Base-by-base conservation (phyloP, 2,888 invertebrate species). In the Perithous albicinctus region DNA sequence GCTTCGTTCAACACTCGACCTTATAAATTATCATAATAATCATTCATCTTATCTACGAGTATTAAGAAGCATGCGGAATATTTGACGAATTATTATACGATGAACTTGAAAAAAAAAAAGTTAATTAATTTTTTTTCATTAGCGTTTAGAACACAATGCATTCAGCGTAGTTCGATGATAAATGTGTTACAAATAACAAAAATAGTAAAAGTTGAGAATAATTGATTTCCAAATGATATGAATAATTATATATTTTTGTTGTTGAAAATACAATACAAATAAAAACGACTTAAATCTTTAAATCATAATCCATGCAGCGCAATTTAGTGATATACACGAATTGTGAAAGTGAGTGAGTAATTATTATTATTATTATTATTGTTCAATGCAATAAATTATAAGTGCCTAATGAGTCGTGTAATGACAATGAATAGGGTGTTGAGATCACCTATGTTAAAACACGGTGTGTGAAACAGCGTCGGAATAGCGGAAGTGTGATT, bases 401-500 rank as follows among this genome's bases (percentile, higher is more conserved):
- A 56, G 32, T 32, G 2, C 7, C 35, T 32, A 32, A 59, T 59
- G 18, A 59, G 59, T 15, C 59, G 32, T 8, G 8, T 59, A 18
- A 59, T 35, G 29, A 32, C 18, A 15, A 59, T 15, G 6, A 59
- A 18, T 18, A 18, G 32, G 15, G 0, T 6, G 3, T 32, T 15
- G 32, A 15, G 15, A 32, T 32, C 32, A 18, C 29, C 0, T 1
- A 32, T 35, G 32, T 6, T 26, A 54, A 32, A 35, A 32, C 32
- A 59, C 32, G 18, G 15, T 23, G 63, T 20, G 63, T 10, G 20
- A 15, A 18, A 12, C 12, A 80, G 64, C 64, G 66, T 76, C 32
- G 80, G 46, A 64, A 72, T 80, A 59, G 76, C 66, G 78, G 67
- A 72, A 78, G 67, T 67, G 72, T 70, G 78, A 78, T 82, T 72